These are phyloP conservation scores for Flexamia atlantica DNA, from an alignment of 2,888 invertebrate species.

Conservation along the genomic window DNA sequence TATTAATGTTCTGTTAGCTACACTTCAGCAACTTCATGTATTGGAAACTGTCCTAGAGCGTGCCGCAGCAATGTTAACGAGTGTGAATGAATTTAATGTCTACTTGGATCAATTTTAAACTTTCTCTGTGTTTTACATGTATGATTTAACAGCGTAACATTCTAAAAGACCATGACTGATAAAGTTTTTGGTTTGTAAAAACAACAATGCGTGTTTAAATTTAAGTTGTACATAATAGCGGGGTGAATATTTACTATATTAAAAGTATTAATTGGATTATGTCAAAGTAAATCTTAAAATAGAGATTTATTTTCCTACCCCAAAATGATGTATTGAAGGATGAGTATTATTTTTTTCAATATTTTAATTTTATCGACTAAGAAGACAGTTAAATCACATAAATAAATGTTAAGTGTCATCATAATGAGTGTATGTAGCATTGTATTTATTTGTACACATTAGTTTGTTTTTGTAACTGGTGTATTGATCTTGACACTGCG, in stretches of 20 bases:
- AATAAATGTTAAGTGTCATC: slow-evolving; percentile 44
- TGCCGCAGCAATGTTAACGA: neutral
- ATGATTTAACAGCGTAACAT: slow-evolving; percentile 52
- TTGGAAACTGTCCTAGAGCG: neutral
- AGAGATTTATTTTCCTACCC: neutral
- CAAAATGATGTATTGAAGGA: neutral
- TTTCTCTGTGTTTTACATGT: slow-evolving; percentile 24
- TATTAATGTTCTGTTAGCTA: slow-evolving; percentile 21
- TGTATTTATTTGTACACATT: slow-evolving; percentile 45
- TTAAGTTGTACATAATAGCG: slow-evolving; percentile 45
- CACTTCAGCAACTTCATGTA: slow-evolving; percentile 1
- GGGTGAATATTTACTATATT: slow-evolving; percentile 44
- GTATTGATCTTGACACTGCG: slow-evolving; percentile 27
- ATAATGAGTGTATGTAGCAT: slow-evolving; percentile 38
- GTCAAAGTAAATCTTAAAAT: slow-evolving; percentile 1
- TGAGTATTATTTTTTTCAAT: neutral
- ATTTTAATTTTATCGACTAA: slow-evolving; percentile 16
- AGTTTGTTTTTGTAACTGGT: slow-evolving; percentile 35
- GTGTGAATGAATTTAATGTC: slow-evolving; percentile 32
- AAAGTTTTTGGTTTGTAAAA: slow-evolving; percentile 53
- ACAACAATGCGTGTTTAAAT: slow-evolving; percentile 26
- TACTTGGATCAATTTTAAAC: slow-evolving; percentile 9
- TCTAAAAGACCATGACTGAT: slow-evolving; percentile 49
- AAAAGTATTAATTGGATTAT: neutral
- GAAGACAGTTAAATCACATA: slow-evolving; percentile 32